Evolutionary conservation across 1,140 invertebrate genomes (phyloP).

Genomic region (Heliconius nattereri): DNA sequence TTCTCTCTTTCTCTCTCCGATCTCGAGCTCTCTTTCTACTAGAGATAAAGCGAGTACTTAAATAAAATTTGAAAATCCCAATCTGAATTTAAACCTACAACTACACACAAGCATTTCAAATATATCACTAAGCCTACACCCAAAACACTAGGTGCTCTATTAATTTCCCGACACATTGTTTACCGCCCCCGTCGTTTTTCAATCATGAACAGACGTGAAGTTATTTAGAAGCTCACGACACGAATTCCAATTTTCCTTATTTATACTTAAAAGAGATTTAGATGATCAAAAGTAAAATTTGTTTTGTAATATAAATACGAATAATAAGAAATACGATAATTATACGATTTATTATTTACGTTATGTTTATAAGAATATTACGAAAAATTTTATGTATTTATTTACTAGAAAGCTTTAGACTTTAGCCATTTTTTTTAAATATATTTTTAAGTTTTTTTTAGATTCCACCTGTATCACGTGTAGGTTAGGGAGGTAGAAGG

Average conservation of each 20-base stretch:
- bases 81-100: not conserved
- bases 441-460: too few species aligned
- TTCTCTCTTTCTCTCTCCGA: too few species aligned
- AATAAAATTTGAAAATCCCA: not conserved
- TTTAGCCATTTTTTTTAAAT: too few species aligned
- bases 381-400: too few species aligned
- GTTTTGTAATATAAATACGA: not conserved
- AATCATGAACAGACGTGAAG: constrained; percentile 26
- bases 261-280: not conserved
- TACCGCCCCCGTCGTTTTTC: constrained; percentile 25
- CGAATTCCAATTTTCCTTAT: constrained; percentile 9
- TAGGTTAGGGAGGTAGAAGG: too few species aligned
- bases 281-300: not conserved
- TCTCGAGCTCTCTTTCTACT: too few species aligned
- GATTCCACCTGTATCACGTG: too few species aligned
- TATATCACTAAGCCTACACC: not conserved
- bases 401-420: too few species aligned
- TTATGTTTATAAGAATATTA: not conserved
- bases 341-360: not conserved
- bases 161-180: constrained; percentile 30
- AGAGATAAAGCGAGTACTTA: not conserved
- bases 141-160: constrained; percentile 16
- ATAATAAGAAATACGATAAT: not conserved
- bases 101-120: not conserved
- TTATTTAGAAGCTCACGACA: constrained; percentile 16